A percentile compares a stretch with the other conserved stretches of the same genome.
Conservation (phyloP, 2,113 vertebrate genomes). For the Dasypus novemcinctus region DNA sequence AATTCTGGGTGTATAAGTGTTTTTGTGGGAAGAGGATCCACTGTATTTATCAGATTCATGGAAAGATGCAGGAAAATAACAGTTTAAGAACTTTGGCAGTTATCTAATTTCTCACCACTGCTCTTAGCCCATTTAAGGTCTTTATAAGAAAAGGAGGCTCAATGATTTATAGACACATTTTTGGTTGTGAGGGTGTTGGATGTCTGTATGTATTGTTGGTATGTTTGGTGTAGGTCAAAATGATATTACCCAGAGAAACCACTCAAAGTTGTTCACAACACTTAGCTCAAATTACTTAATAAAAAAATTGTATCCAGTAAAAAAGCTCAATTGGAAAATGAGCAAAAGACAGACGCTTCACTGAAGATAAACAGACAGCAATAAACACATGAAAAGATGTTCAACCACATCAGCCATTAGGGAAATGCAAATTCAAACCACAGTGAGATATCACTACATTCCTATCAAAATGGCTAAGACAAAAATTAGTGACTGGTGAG, state of each 20-base stretch:
- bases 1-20: background rate
- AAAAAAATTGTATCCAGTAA: background rate
- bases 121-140: background rate
- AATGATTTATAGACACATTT: background rate
- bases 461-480: background rate
- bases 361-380: background rate
- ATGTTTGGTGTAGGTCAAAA: background rate
- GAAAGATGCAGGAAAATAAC: background rate
- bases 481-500: background rate
- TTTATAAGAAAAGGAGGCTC: background rate
- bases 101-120: background rate
- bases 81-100: background rate
- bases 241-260: background rate
- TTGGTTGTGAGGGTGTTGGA: background rate
- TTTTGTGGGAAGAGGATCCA: background rate
- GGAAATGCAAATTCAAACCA: constrained; percentile 30
- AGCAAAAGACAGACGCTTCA: background rate
- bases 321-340: constrained; percentile 18
- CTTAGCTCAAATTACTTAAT: constrained; percentile 48
- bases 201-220: background rate
- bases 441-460: background rate
- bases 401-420: background rate
- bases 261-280: background rate
- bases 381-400: constrained; percentile 1
- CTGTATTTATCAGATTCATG: background rate